Base-by-base conservation (phyloP, 2,888 invertebrate genomes). In the Hetaerina titia region DNA sequence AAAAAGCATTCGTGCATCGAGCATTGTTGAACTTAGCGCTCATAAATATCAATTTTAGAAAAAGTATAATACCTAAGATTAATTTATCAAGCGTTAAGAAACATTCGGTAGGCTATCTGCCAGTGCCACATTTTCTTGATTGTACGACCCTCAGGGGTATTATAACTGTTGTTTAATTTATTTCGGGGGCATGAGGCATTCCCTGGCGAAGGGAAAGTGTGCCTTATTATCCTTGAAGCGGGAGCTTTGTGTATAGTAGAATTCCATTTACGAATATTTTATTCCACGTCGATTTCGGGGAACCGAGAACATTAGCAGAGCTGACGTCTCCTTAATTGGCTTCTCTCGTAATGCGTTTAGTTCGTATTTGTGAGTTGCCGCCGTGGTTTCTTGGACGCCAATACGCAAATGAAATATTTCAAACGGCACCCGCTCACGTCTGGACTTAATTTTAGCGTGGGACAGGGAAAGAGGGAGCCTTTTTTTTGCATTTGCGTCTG, bases 321-420 rank as follows among this genome's bases (percentile, higher is more conserved):
- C 11, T 81, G 81, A 11, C 81, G 81, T 81, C 81, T 13, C 81
- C 81, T 81, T 81, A 81, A 81, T 81, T 81, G 81, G 81, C 81
- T 81, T 81, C 31, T 6, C 31, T 31, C 81, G 31, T 81, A 25
- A 81, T 81, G 31, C 31, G 25, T 81, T 81, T 69, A 69, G 69
- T 9, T 22, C 19, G 69, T 22, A 31, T 31, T 81, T 31, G 81
- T 31, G 81, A 81, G 25, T 25, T 81, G 31, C 69, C 2, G 31
- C 13, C 81, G 2, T 81, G 31, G 81, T 81, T 81, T 81, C 81
- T 31, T 81, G 31, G 25, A 1, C 31, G 81, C 25, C 31, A 31
- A 81, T n/a, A 81, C 31, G 31, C 11, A 31, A 31, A 81, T 81
- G 31, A 81, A 81, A 13, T 81, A 81, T 81, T n/a, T 81, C 13